Evolutionary conservation across 2,113 vertebrate species (phyloP).

Genomic region (Thamnophis sirtalis): DNA sequence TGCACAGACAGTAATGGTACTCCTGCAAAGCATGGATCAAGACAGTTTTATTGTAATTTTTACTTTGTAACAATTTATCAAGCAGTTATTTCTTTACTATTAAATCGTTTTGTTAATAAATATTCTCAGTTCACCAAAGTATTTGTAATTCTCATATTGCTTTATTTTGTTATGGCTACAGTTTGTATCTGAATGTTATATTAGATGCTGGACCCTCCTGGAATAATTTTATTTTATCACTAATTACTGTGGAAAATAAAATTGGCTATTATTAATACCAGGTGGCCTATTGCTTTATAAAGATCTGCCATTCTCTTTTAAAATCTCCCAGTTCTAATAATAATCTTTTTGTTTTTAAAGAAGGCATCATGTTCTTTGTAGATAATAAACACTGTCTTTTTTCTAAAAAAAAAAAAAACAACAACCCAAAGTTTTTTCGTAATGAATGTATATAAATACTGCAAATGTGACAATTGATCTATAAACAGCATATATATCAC

Average conservation of each 20-base stretch:
- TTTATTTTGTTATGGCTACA: slow-evolving; percentile 52
- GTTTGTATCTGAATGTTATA: slow-evolving; percentile 32
- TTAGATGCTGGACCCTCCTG: slow-evolving; percentile 25
- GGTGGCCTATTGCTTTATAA: slow-evolving; percentile 2
- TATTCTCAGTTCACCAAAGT: slow-evolving; percentile 70
- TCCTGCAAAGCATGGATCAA: slow-evolving; percentile 84
- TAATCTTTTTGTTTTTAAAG: slow-evolving; percentile 4
- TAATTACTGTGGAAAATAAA: slow-evolving; percentile 28
- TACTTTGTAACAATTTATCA: slow-evolving; percentile 85
- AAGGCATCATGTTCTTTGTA: not conserved
- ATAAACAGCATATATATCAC: slow-evolving; percentile 6
- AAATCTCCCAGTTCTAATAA: not conserved
- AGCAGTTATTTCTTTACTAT: slow-evolving; percentile 82
- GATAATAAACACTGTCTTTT: not conserved
- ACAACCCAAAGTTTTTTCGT: not conserved
- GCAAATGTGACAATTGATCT: slow-evolving; percentile 57
- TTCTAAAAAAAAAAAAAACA: not conserved
- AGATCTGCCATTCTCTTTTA: slow-evolving; percentile 41
- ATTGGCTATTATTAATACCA: slow-evolving; percentile 20
- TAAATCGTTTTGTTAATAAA: slow-evolving; percentile 86
- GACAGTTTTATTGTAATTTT: slow-evolving; percentile 87
- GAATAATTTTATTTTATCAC: slow-evolving; percentile 38
- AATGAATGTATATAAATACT: slow-evolving; percentile 13
- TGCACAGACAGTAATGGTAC: slow-evolving; percentile 83
- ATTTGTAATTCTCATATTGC: slow-evolving; percentile 65